Evolutionary conservation across 2,797 vertebrate genomes (phyloP).

Genomic region (Glossophaga mutica): DNA sequence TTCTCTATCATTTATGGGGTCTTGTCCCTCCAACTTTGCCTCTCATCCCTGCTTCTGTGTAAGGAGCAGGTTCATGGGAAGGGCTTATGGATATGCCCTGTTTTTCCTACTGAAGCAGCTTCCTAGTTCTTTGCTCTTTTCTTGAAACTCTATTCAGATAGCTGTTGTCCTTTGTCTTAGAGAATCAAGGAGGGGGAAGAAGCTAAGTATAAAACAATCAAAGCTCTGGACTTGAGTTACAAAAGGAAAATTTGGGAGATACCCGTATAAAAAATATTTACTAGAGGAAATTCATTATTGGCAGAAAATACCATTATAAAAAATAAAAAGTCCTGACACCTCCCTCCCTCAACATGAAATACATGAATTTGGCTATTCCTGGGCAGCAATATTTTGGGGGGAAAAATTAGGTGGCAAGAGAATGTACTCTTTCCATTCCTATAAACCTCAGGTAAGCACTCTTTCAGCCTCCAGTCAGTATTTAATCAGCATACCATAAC

Average conservation of each 20-base stretch:
- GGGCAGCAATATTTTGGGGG: slow-evolving; percentile 68
- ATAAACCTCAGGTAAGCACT: slow-evolving; percentile 76
- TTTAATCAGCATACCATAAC: slow-evolving; percentile 82
- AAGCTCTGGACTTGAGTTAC: not conserved
- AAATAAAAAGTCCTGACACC: slow-evolving; percentile 29
- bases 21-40: not conserved
- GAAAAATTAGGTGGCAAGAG: slow-evolving; percentile 79
- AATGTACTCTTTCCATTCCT: slow-evolving; percentile 73
- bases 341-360: slow-evolving; percentile 50
- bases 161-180: not conserved
- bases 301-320: slow-evolving; percentile 61
- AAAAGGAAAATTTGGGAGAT: not conserved
- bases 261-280: slow-evolving; percentile 24
- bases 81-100: not conserved
- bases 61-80: not conserved
- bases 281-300: slow-evolving; percentile 52
- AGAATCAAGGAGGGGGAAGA: not conserved
- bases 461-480: slow-evolving; percentile 78
- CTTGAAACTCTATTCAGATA: not conserved
- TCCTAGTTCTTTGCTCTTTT: not conserved
- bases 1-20: not conserved
- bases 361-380: slow-evolving; percentile 57
- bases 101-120: not conserved
- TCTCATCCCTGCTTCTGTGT: not conserved
- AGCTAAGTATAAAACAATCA: not conserved